A percentile compares a stretch with the other conserved stretches of the same genome.
Conservation (phyloP, 2,113 vertebrate genomes). For the Symphodus melops region DNA sequence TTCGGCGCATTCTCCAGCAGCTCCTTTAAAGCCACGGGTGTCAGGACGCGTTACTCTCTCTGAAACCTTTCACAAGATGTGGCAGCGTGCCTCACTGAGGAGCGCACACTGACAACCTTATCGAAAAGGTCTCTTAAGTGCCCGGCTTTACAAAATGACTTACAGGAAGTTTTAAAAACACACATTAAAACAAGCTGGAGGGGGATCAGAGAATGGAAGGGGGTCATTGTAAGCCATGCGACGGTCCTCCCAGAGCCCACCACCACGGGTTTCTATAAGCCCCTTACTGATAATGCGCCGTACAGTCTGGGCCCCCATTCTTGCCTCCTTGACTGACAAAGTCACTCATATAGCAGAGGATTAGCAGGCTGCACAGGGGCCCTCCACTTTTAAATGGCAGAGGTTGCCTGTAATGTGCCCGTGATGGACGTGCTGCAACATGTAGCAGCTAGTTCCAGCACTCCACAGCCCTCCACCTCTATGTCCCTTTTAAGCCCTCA, state of each 20-base stretch:
- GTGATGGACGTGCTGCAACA: conserved; percentile 57
- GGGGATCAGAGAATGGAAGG: conserved; percentile 30
- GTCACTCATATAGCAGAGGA: conserved; percentile 72
- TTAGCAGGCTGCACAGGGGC: conserved; percentile 59
- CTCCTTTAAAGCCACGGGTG: conserved; percentile 57
- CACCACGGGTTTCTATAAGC: conserved; percentile 74
- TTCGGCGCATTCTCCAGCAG: conserved; percentile 35
- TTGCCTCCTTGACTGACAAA: conserved; percentile 71
- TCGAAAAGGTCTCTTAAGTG: conserved; percentile 54
- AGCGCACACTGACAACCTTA: conserved; percentile 47
- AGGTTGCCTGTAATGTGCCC: conserved; percentile 49
- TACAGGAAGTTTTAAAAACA: conserved; percentile 61
- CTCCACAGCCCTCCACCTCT: conserved; percentile 21
- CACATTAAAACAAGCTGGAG: conserved; percentile 61
- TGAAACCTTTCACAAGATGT: conserved; percentile 47
- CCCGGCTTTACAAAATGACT: conserved; percentile 58
- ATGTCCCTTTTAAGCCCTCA: conserved; percentile 21
- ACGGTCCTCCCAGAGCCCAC: conserved; percentile 56
- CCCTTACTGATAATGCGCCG: conserved; percentile 71
- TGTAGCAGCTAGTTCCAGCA: conserved; percentile 34
- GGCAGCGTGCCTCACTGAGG: conserved; percentile 37
- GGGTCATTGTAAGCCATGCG: conserved; percentile 37
- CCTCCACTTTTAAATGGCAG: conserved; percentile 54
- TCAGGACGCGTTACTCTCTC: conserved; percentile 61
- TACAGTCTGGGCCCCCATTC: conserved; percentile 56